Base-by-base conservation (phyloP, 2,888 invertebrate genomes). In the Panorpa germanica region DNA sequence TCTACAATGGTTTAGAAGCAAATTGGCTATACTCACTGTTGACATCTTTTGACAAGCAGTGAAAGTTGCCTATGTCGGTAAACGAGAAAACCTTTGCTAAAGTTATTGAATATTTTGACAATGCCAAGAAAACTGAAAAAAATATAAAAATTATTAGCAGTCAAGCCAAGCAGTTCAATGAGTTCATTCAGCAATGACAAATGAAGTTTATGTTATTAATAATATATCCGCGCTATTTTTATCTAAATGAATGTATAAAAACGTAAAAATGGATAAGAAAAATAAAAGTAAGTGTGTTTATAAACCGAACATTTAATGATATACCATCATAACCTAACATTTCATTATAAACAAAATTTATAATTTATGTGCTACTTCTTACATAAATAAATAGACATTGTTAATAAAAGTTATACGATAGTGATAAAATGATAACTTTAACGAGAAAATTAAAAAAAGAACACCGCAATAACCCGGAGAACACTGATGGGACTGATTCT, bases 381-480 rank as follows among this genome's bases (percentile, higher is more conserved):
- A 20, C 20, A 20, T 8, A 9, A n/a, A 20, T 9, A 9, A 9
- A 20, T 20, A 20, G 20, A n/a, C n/a, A n/a, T n/a, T n/a, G n/a
- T n/a, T n/a, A n/a, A n/a, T n/a, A n/a, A n/a, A n/a, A n/a, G n/a
- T n/a, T n/a, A n/a, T n/a, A n/a, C n/a, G n/a, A n/a, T n/a, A n/a
- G n/a, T n/a, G n/a, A n/a, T n/a, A 44, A 38, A 34, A 76, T 77
- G 76, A 74, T 77, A 48, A 76, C 74, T 25, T 57, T 76, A 43
- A 70, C 72, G 47, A 71, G 72, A 48, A 71, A 72, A 48, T 53
- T 73, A 41, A 75, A 72, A 51, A 71, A 68, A 43, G 70, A 71
- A 38, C 53, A 57, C 42, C 57, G 59, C 38, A 57, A 56, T 39
- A 24, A 26, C 19, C 44, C 48, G 22, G 45, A 45, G 23, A n/a